Conservation (phyloP, 2,888 invertebrate species). For the Mimumesa dahlbomi region DNA sequence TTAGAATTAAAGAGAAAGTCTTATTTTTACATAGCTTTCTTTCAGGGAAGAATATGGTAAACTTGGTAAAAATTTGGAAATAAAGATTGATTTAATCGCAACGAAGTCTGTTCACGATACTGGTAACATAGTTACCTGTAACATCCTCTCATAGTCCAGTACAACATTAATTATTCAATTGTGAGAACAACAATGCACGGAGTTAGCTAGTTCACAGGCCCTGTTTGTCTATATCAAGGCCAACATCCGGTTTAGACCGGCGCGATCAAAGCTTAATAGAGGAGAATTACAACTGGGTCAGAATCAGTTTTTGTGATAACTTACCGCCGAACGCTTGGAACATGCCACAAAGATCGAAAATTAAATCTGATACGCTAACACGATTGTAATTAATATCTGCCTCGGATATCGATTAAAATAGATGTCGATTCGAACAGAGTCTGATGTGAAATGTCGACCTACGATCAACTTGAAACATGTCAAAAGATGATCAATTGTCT, state of each 20-base stretch:
- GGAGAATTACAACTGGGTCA: constrained; percentile 10
- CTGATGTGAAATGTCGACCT: not conserved
- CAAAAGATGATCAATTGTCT: not conserved
- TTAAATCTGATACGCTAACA: not conserved
- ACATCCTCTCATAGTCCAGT: constrained; percentile 46
- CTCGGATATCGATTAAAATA: not conserved
- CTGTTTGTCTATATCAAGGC: constrained; percentile 66
- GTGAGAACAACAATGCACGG: constrained; percentile 65
- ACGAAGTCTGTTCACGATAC: constrained; percentile 7
- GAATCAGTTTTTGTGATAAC: constrained; percentile 6
- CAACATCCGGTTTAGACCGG: constrained; percentile 64
- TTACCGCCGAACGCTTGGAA: not conserved
- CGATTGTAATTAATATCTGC: not conserved
- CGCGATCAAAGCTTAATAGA: constrained; percentile 7
- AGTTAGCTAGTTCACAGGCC: constrained; percentile 55
- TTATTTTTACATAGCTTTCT: too few species aligned
- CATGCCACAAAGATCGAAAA: not conserved
- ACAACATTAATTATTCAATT: constrained; percentile 70
- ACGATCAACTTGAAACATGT: not conserved
- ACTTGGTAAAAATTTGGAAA: too few species aligned
- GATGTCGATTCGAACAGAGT: not conserved
- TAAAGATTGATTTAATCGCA: too few species aligned
- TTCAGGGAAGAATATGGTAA: too few species aligned
- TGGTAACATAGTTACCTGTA: constrained; percentile 44
- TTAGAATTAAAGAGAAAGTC: too few species aligned